Conservation (phyloP, 92 coral and sea anemone genomes). For the Hydrozoanthus gracilis region DNA sequence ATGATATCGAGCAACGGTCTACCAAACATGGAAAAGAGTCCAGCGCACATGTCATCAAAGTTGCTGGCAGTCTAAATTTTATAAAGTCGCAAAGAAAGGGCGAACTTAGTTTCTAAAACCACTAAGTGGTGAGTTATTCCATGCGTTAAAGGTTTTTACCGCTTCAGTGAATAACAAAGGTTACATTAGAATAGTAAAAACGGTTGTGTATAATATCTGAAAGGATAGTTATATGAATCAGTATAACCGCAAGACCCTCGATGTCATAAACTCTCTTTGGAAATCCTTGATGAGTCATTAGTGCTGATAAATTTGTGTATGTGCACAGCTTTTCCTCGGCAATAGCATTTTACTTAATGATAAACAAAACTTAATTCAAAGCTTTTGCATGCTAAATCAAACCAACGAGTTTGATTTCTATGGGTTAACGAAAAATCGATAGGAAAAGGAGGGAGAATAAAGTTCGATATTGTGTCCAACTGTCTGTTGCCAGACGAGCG, state of each 20-base stretch:
- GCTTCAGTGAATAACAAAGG: conserved; percentile 12
- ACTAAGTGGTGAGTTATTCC: neutral
- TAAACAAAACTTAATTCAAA: conserved; percentile 7
- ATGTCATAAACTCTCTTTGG: neutral
- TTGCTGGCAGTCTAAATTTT: neutral
- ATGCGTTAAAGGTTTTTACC: conserved; percentile 1
- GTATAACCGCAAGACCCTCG: conserved; percentile 26
- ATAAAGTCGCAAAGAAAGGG: neutral
- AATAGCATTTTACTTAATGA: conserved; percentile 33
- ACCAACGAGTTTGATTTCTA: neutral
- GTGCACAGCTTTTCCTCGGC: neutral
- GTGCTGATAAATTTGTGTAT: conserved; percentile 1
- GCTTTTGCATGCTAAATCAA: neutral
- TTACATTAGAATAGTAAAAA: conserved; percentile 16
- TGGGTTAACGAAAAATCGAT: neutral
- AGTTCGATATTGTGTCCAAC: neutral
- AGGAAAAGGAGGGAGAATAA: too few species aligned
- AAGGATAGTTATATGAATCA: neutral
- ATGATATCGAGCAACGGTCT: neutral
- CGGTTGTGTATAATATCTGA: conserved; percentile 8
- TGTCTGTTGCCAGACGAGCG: neutral
- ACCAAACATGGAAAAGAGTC: too few species aligned
- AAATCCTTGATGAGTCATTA: conserved; percentile 34
- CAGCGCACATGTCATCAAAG: too few species aligned
- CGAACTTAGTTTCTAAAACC: neutral